Base-by-base conservation (phyloP, 2,797 vertebrate species). In the Crocidura indochinensis region DNA sequence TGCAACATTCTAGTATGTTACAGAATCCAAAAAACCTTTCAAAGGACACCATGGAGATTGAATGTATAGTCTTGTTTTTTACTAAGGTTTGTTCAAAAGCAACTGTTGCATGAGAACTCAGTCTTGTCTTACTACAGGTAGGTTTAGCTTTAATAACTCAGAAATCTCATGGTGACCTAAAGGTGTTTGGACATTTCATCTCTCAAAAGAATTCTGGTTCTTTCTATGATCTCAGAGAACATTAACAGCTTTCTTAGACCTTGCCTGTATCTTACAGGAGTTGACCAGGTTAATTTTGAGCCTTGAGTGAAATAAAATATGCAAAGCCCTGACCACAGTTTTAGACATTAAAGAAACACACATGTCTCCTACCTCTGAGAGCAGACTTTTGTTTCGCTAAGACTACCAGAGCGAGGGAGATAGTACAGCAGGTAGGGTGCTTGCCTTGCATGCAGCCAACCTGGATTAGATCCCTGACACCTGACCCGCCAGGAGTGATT, bases 21-120 rank as follows among this genome's bases (percentile, higher is more conserved):
- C 3, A 38, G 22, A 86, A 87, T 80, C 78, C 53, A 92, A 71
- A 95, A 95, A 69, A 69, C 68, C 19, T 11, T 53, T 62, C 47
- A 76, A 78, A 51, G 3, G 46, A 8, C 17, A 89, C 26, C 27
- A 62, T 31, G 10, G 31, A 79, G 17, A 94, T 0, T 38, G 38
- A 38, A 38, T 38, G 5, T 38, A 38, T 5, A 22, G 22, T 73
- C 44, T 44, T 86, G 62, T n/a, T 51, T 78, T 68, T 46, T 65
- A 62, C 4, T 14, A 88, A 17, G 26, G 27, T 68, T 27, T 38
- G 38, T 38, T 38, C 38, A 5, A 38, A 38, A 38, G 38, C 38
- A 38, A 38, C 38, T 38, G 31, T 64, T 29, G 60, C 15, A 78
- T 71, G 69, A 88, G 73, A 38, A 69, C 49, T 2, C 7, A 7